These are phyloP conservation scores for Xiphorhynchus erythropygius DNA, from an alignment of 2,797 vertebrate genomes.

Conservation along the genomic window DNA sequence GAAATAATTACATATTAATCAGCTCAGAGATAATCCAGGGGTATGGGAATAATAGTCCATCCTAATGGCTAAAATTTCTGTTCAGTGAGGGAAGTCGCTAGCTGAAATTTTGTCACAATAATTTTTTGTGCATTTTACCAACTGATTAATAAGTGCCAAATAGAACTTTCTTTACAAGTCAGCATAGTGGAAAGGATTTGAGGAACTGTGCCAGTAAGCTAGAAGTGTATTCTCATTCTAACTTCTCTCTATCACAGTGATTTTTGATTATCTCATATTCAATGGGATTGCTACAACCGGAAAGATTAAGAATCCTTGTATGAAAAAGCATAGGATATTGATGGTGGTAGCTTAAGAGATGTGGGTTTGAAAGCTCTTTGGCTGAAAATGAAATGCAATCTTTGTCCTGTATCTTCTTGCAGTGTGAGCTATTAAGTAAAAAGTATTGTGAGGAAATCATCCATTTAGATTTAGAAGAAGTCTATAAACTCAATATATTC, in stretches of 20 bases:
- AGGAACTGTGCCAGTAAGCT: not conserved
- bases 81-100: not conserved
- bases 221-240: not conserved
- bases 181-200: not conserved
- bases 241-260: not conserved
- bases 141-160: not conserved
- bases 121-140: not conserved
- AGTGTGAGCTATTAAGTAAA: not conserved
- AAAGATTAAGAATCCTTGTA: not conserved
- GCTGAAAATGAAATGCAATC: not conserved
- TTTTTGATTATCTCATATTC: not conserved
- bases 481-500: not conserved
- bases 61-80: not conserved
- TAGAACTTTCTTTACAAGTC: not conserved
- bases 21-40: not conserved
- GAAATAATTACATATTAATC: not conserved
- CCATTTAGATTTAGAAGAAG: not conserved
- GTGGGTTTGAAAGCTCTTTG: not conserved
- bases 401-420: not conserved
- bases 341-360: not conserved
- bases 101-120: not conserved
- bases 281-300: not conserved
- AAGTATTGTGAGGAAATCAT: not conserved
- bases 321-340: not conserved
- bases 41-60: not conserved